Base-by-base conservation (phyloP, 2,888 invertebrate species). In the Pherbina coryleti region DNA sequence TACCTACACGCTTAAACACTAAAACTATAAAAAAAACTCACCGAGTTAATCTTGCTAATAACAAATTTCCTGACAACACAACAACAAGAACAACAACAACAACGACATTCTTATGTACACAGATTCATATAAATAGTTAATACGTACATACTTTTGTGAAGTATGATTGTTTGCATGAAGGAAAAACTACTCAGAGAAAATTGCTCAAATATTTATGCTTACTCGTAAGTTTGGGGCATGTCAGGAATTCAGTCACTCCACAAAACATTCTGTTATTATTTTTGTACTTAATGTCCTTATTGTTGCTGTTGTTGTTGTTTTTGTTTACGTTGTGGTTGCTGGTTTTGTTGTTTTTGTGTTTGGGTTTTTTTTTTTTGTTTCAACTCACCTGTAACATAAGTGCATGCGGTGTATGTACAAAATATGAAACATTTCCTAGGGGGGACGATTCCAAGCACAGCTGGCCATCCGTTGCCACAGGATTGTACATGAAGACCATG, bases 401-500 rank as follows among this genome's bases (percentile, higher is more conserved):
- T 83, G 99, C 99, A 91, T 99, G 99, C 75, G 99, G 99, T 82
- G 98, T 98, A 92, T 99, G 99, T 87, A 99, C 98, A 92, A 99
- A 99, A 92, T 97, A 98, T 82, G 98, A 97, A 85, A 95, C 93
- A 91, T 98, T 98, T 88, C 97, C 97, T 91, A 98, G 99, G 77
- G 99, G 98, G 84, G 98, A 97, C 70, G 98, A 98, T 91, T 99
- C 98, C 83, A 99, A 93, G 91, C 99, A 99, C 81, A 99, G 93
- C 91, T 99, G 99, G 82, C 98, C 97, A 91, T 99, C 99, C 82
- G 99, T 99, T 81, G 99, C 99, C 86, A 99, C 98, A 81, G 99
- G 99, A 91, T 99, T 99, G 93, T 99, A 99, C 97, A 99, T 98
- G 92, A 99, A 99, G 88, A 99, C 97, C 89, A 99, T 97, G 83